A percentile compares a stretch with the other conserved stretches of the same genome.
Conservation (phyloP, 2,888 invertebrate genomes). For the Sturmia bella region DNA sequence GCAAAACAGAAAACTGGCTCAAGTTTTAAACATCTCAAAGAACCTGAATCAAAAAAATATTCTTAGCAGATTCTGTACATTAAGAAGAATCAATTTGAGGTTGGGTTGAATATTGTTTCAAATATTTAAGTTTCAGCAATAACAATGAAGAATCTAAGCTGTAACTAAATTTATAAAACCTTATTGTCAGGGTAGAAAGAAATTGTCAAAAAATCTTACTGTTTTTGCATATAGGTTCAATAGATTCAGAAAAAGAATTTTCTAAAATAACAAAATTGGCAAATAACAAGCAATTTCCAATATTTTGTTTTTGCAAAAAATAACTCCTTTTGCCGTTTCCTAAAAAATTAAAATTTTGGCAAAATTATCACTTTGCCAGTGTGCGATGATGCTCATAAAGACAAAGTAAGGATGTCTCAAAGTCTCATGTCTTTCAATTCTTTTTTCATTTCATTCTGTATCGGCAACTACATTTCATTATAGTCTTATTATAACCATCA, state of each 20-base stretch:
- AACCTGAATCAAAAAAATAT: rapidly evolving
- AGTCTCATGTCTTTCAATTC: slow-evolving; percentile 15
- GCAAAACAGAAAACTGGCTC: not conserved
- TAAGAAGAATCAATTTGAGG: not conserved
- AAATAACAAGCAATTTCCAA: too few species aligned
- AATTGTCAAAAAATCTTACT: too few species aligned
- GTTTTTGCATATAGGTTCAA: too few species aligned
- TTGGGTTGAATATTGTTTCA: slow-evolving; percentile 6
- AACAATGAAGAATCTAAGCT: too few species aligned
- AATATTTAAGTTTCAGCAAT: too few species aligned
- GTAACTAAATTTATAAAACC: too few species aligned
- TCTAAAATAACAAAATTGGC: too few species aligned
- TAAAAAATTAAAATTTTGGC: slow-evolving; percentile 40
- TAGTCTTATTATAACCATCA: slow-evolving; percentile 47
- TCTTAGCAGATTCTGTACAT: not conserved
- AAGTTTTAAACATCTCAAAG: not conserved
- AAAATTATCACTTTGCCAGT: slow-evolving; percentile 44
- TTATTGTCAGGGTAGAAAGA: too few species aligned
- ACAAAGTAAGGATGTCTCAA: slow-evolving; percentile 42
- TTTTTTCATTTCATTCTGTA: not conserved
- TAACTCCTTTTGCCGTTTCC: not conserved
- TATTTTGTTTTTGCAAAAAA: not conserved
- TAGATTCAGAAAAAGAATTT: too few species aligned
- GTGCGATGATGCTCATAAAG: slow-evolving; percentile 27
- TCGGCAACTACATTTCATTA: slow-evolving; percentile 27